Evolutionary conservation across 2,113 vertebrate species (phyloP), one percentile per base, ranked within the genome.

Genomic region (Hypocryptadius cinnamomeus): DNA sequence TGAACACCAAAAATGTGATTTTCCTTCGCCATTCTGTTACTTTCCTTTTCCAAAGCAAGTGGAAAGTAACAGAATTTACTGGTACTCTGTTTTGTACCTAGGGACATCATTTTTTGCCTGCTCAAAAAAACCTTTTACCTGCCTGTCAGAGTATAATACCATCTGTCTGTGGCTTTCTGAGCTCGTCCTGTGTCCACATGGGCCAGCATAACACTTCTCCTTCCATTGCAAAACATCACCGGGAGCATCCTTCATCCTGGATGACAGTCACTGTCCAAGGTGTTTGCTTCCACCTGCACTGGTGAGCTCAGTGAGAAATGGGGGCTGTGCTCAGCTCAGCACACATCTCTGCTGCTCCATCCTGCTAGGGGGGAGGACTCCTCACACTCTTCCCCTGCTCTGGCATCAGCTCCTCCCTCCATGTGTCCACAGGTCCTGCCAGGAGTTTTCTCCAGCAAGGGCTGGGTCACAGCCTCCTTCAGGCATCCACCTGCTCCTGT

Each of bases 141-240:
- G 2, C 27, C 21, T 56, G 28, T 42, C 30, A 63, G 39, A 37
- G 13, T 68, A 17, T 19, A 63, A 48, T 20, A 15, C 3, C 24
- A 19, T 68, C 68, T 76, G 7, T 33, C 22, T 39, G 11, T 72
- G 59, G 22, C 53, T 64, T 79, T 68, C 59, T 83, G 76, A 86
- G 39, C 22, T 37, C 35, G 13, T 48, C 9, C 11, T 63, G 6
- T 15, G 27, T 42, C 51, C 37, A 44, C 8, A 18, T 0, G 0
- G 45, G 11, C 8, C 6, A 60, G 8, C 12, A 20, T 17, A 54
- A 27, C 30, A 10, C 18, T 61, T 50, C 11, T 51, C 11, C 23
- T 70, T 76, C 1, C 2, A 16, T 19, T 50, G 17, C 35, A 59
- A 15, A 66, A 28, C 25, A 60, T 33, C 56, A 13, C 33, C 8